Evolutionary conservation across 2,113 vertebrate genomes (phyloP), one percentile per base, ranked within the genome.

Genomic region (Gadus chalcogrammus): DNA sequence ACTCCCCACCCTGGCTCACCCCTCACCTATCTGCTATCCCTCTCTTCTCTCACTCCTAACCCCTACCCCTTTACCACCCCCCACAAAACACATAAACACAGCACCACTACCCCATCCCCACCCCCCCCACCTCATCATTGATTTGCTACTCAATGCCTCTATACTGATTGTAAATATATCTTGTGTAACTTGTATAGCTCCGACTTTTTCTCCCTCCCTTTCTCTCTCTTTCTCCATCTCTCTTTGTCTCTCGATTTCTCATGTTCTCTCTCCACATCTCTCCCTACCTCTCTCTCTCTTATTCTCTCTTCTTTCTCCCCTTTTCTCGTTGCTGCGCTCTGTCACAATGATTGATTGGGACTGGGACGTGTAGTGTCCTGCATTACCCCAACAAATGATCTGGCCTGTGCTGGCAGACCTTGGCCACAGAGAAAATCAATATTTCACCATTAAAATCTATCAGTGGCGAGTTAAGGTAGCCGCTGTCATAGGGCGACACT

Each of bases 361-460:
- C 78, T 82, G 85, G 91, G 90, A 88, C 87, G 85, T 92, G 88
- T 91, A 90, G 92, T 95, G 94, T 97, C 96, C 97, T 77, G 95
- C 92, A 94, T 94, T 95, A 93, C 91, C 95, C 80, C 96, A 96
- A 97, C 94, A 97, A 97, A 97, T 98, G 95, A 96, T 96, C 94
- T 94, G 95, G 94, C 94, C 93, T 93, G 93, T 93, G 93, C 93
- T 92, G 91, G 93, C 94, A 97, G 95, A 96, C 96, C 97, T 97
- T 98, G 96, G 95, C 94, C 92, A 93, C 93, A 96, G 93, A 48
- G 55, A 58, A n/a, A 97, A 99, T 99, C 97, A 95, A 98, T 99
- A 98, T 96, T 98, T 97, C 96, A 97, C 95, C 95, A 97, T 98
- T 98, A 97, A 97, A 97, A 95, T 97, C 96, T 94, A 97, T 99